Conservation (phyloP, 2,113 vertebrate genomes). For the Hyperoodon ampullatus region DNA sequence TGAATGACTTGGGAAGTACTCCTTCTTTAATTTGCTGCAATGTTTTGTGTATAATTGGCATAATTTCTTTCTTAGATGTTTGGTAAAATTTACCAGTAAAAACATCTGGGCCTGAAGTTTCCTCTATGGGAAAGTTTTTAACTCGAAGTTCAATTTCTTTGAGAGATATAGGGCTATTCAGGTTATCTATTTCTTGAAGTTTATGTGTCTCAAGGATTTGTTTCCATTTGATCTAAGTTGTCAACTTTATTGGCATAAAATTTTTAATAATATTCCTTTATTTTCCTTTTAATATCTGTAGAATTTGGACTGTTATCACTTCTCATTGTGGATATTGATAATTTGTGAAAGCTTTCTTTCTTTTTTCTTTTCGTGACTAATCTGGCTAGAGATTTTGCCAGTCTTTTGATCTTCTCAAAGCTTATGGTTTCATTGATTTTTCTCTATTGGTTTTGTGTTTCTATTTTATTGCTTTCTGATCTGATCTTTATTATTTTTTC, state of each 20-base stretch:
- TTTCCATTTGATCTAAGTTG: neutral
- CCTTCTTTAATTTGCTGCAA: neutral
- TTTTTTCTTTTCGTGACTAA: neutral
- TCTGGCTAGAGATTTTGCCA: neutral
- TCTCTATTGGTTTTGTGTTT: neutral
- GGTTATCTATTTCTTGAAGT: neutral
- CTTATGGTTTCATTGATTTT: slow-evolving; percentile 12
- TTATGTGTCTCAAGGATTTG: neutral
- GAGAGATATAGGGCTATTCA: neutral
- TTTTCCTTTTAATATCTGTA: neutral
- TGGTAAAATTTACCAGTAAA: neutral
- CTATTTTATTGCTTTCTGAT: neutral
- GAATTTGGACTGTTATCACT: neutral
- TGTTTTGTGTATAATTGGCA: neutral
- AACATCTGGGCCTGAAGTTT: neutral
- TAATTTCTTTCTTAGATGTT: neutral
- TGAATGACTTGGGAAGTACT: neutral
- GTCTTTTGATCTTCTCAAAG: neutral
- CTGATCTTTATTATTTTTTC: neutral
- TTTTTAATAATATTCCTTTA: neutral
- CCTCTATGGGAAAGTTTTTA: neutral
- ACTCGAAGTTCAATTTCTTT: neutral
- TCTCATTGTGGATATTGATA: neutral
- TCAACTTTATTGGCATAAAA: neutral
- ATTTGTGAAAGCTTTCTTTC: neutral